Evolutionary conservation across 2,888 invertebrate species (phyloP), one percentile per base, ranked within the genome.

Genomic region (Andrena camellia): DNA sequence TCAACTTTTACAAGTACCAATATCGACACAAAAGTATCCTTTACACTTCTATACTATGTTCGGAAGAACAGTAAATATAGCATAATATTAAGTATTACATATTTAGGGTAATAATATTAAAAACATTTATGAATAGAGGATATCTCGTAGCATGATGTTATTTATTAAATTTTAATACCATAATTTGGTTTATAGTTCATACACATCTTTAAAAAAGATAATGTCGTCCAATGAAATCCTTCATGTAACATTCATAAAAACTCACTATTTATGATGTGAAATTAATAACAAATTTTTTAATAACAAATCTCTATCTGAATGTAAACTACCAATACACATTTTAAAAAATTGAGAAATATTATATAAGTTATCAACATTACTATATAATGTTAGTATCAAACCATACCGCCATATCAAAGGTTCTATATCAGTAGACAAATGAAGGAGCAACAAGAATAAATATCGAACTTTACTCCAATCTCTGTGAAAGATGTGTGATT

Each of bases 371-470:
- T 81, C 62, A 3, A 64, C 13, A n/a, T 78, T 63, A 54, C 84
- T 54, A 31, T 81, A 85, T 23, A 85, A 67, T 33, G 72, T 48
- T 59, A 81, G 54, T 31, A 78, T 78, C 13, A 85, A 76, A 48
- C 33, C 33, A 23, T 85, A 85, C 33, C 85, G 85, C 85, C 85
- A 85, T 48, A 85, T 59, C 23, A 85, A 70, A 33, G 81, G 81
- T 62, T 85, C 85, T 29, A 85, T 52, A 2, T 81, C 72, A 23
- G 42, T 76, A 10, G 70, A 60, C n/a, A 26, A 76, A 67, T 60
- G 59, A 62, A 85, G 57, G 59, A 85, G 35, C 8, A 73, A 33
- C 33, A 81, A 72, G 35, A 81, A 54, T 52, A 85, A 50, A 77
- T 71, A 59, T 59, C 62, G 74, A 26, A 78, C 71, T 59, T 71